Base-by-base conservation (phyloP, 23 tunicate species). In the Ciona savignyi region DNA sequence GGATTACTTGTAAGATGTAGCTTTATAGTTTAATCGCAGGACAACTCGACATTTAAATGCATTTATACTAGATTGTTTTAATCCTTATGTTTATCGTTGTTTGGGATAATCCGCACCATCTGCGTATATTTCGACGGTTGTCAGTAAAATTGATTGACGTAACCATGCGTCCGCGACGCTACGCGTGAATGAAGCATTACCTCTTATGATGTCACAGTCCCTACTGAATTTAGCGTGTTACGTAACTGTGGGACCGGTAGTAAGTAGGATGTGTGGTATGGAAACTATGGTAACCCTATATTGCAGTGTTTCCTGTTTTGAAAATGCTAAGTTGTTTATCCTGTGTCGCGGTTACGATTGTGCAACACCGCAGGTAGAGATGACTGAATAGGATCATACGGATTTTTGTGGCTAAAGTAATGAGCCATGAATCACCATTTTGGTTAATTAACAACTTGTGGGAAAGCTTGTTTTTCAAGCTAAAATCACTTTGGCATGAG, bases 221-320 rank as follows among this genome's bases (percentile, higher is more conserved):
- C 56, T 6, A 42, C 56, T 15, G 15, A 6, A 42, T 42, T 42
- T 42, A 42, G 56, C 9, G 56, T 42, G 56, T 42, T 9, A 42
- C 56, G 56, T 42, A 42, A 42, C 56, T 15, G 15, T 42, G 56
- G 56, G 56, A 42, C 56, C 56, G 56, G 56, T 42, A 42, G 56
- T 42, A 15, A 15, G 56, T 42, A 6, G 56, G 56, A 42, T 42
- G 56, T 42, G 56, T 42, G 56, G 56, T 42, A 42, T 42, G 9
- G 56, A 42, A 42, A 42, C 56, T 42, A 42, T 42, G 56, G 56
- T 42, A 42, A 42, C 56, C 56, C 56, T 42, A 42, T 42, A 42
- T 42, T 6, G 9, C 56, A 42, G 56, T 42, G 56, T 42, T 42
- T 15, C 56, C 56, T 9, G 56, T 6, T 6, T 42, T 42, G 15